Evolutionary conservation across 2,113 vertebrate genomes (phyloP).

Genomic region (Piaya cayana): DNA sequence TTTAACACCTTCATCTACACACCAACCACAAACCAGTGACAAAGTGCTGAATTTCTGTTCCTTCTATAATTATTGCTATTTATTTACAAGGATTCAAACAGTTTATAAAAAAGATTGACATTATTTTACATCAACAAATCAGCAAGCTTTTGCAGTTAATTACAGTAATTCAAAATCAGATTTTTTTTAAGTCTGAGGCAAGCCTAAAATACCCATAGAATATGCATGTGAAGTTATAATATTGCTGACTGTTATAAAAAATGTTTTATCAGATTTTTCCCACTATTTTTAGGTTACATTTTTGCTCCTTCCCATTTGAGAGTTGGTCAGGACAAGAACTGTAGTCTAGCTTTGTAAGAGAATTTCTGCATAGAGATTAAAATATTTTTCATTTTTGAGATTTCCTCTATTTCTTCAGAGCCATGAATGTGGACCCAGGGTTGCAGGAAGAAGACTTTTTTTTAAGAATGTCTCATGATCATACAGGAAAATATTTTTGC

Average conservation of each 20-base stretch:
- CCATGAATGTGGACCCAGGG: background rate
- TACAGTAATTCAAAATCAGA: constrained; percentile 72
- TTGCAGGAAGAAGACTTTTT: background rate
- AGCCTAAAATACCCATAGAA: constrained; percentile 68
- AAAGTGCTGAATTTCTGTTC: background rate
- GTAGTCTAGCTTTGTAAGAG: background rate
- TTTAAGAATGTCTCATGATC: background rate
- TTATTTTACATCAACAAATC: constrained; percentile 67
- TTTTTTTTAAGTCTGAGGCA: constrained; percentile 50
- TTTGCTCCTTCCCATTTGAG: background rate
- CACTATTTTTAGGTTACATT: constrained; percentile 5
- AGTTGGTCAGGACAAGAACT: background rate
- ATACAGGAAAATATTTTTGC: background rate
- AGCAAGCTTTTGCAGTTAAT: constrained; percentile 72
- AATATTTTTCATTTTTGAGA: background rate
- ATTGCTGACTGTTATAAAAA: constrained; percentile 71
- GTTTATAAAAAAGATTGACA: constrained; percentile 67
- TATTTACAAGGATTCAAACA: constrained; percentile 63
- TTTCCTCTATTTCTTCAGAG: background rate
- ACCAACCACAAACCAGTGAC: background rate
- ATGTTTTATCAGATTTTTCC: constrained; percentile 57
- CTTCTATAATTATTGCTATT: constrained; percentile 15
- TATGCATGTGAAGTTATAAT: constrained; percentile 59
- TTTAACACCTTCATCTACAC: background rate
- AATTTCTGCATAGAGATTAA: background rate